Evolutionary conservation across 2,113 vertebrate species (phyloP), one percentile per base, ranked within the genome.

Genomic region (Onychostruthus taczanowskii): DNA sequence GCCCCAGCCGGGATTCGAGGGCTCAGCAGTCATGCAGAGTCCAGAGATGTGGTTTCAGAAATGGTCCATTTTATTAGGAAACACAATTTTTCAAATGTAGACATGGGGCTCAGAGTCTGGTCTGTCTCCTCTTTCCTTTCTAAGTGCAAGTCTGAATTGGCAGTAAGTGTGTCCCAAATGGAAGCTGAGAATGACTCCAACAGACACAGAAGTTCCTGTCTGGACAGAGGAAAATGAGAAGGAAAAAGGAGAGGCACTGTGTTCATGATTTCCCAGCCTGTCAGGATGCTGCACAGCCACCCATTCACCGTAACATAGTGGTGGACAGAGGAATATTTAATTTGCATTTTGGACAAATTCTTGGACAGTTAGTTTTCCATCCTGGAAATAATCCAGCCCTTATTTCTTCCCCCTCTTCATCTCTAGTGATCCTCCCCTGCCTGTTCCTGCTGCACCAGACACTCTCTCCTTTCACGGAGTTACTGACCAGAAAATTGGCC

Each of bases 401-500:
- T 56, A 30, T 90, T 96, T 76, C 87, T 90, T 94, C 73, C 63
- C 41, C 53, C 72, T 44, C 67, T 75, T 46, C 62, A 73, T n/a
- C 92, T 44, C 90, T 84, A 22, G 0, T 23, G 26, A 56, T 75
- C 61, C 55, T 68, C 55, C 69, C 52, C 79, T 46, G 91, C 70
- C 83, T 28, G 67, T 69, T 88, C 91, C 75, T 50, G 21, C 63
- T 2, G 27, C 92, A 79, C n/a, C 20, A 95, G 90, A 87, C 96
- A 94, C 76, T 7, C 95, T 96, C 90, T 96, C 81, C 96, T 95
- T 96, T 97, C 96, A 83, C 62, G 73, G 89, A 95, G 70, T 92
- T 84, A 96, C 82, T 91, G 97, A 96, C 93, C 95, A 96, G 96
- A 96, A 96, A 95, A 92, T 96, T 78, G 94, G 24, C 2, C 77